Base-by-base conservation (phyloP, 2,113 vertebrate genomes). In the Lepus europaeus region DNA sequence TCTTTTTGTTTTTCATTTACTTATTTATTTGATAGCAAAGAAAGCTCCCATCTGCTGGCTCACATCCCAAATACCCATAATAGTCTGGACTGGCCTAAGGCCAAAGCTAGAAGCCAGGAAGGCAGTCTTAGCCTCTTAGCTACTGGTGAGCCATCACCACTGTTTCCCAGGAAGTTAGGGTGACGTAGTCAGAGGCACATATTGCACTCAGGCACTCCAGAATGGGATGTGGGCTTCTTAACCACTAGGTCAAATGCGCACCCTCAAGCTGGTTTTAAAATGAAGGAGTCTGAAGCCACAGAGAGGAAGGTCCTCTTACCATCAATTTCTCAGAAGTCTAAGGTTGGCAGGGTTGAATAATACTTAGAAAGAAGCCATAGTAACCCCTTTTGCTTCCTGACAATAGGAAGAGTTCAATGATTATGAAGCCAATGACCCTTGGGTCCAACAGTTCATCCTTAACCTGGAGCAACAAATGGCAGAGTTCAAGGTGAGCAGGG, bases 401-500 rank as follows among this genome's bases (percentile, higher is more conserved):
- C 68, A 49, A 56, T 66, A 99, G 99, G 99, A 99, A 88, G 99
- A 99, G 97, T 99, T 99, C 97, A 99, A 99, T 0, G 99, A 99
- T 93, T 99, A 99, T 1, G 99, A 99, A 96, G 99, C 99, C 20
- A 99, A 99, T 0, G 99, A 99, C 90, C 99, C 99, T 33, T 99
- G 99, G 99, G 99, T 99, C 81, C 99, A 99, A 97, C 99, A 99
- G 98, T 99, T 99, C 98, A 99, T 99, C 17, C 91, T 99, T 74
- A 99, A 99, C 95, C 97, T 99, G 98, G 99, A 99, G 97, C 99
- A 99, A 97, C 99, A 99, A 87, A 99, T 99, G 99, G 98, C 98
- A 0, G 99, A 99, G 94, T 99, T 99, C 98, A 99, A 99, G 99
- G 99, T 99, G 93, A 97, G 97, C 36, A 33, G 51, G 29, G 14